Evolutionary conservation across 2,113 vertebrate species (phyloP).

Genomic region (Ibidorhyncha struthersii): DNA sequence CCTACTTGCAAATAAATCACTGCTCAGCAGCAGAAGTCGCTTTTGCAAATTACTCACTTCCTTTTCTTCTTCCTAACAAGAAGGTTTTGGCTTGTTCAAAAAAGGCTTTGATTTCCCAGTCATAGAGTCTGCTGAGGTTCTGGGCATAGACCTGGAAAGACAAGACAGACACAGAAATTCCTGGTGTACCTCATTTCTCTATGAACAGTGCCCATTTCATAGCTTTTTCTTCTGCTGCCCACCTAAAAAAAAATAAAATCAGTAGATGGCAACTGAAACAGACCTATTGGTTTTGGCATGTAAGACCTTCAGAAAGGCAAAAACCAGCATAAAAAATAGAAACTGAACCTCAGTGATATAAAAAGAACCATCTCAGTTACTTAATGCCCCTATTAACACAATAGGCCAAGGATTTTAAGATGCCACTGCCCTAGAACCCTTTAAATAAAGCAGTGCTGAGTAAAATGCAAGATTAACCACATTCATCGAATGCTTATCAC

Average conservation of each 20-base stretch:
- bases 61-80: slow-evolving; percentile 37
- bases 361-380: neutral
- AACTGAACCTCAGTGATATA: neutral
- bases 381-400: neutral
- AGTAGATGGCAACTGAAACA: neutral
- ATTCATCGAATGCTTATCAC: neutral
- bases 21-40: neutral
- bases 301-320: neutral
- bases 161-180: neutral
- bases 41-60: slow-evolving; percentile 6
- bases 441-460: neutral
- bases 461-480: neutral
- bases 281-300: neutral
- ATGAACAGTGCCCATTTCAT: too few relatives aligned
- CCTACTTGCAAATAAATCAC: neutral
- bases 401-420: neutral
- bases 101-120: slow-evolving; percentile 39
- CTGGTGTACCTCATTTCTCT: neutral
- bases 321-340: neutral
- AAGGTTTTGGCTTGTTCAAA: slow-evolving; percentile 31
- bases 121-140: slow-evolving; percentile 17
- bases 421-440: neutral
- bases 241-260: neutral
- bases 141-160: slow-evolving; percentile 50
- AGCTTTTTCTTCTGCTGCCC: neutral